Conservation (phyloP, 2,797 vertebrate species). For the Moxostoma hubbsi region DNA sequence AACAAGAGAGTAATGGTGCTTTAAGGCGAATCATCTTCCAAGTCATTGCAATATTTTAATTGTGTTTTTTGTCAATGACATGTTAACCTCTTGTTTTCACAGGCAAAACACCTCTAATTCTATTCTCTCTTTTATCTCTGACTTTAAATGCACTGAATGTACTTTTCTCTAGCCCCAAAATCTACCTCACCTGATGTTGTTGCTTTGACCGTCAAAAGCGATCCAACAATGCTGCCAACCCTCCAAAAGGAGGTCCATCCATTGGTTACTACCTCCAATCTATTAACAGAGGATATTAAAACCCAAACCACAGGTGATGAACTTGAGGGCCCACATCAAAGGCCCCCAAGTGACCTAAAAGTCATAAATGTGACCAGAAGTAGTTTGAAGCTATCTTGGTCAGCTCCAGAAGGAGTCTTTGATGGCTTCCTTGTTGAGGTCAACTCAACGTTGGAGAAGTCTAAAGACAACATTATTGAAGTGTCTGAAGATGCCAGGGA, state of each 20-base stretch:
- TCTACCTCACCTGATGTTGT: constrained; percentile 70
- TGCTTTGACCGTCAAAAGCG: constrained; percentile 65
- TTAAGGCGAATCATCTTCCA: neutral
- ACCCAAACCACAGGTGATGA: constrained; percentile 56
- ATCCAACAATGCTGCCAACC: constrained; percentile 56
- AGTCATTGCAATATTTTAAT: neutral
- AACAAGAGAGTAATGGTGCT: neutral
- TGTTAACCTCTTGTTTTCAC: constrained; percentile 27
- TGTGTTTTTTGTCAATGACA: neutral
- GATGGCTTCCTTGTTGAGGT: constrained; percentile 75
- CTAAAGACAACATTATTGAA: constrained; percentile 55
- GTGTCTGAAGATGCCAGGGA: constrained; percentile 68
- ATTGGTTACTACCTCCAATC: constrained; percentile 37
- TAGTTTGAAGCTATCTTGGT: constrained; percentile 70
- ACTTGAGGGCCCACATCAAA: constrained; percentile 57
- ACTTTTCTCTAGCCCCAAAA: constrained; percentile 74
- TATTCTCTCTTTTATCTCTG: constrained; percentile 48
- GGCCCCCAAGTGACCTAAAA: constrained; percentile 51
- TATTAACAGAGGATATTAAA: constrained; percentile 52
- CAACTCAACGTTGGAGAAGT: constrained; percentile 59
- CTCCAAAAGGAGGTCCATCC: constrained; percentile 54
- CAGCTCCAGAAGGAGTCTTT: constrained; percentile 67
- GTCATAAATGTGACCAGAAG: constrained; percentile 60
- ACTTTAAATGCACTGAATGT: constrained; percentile 66
- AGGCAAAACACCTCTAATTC: constrained; percentile 8